These are phyloP conservation scores for Prolemur simus DNA, from an alignment of 2,113 vertebrate species.

Conservation along the genomic window DNA sequence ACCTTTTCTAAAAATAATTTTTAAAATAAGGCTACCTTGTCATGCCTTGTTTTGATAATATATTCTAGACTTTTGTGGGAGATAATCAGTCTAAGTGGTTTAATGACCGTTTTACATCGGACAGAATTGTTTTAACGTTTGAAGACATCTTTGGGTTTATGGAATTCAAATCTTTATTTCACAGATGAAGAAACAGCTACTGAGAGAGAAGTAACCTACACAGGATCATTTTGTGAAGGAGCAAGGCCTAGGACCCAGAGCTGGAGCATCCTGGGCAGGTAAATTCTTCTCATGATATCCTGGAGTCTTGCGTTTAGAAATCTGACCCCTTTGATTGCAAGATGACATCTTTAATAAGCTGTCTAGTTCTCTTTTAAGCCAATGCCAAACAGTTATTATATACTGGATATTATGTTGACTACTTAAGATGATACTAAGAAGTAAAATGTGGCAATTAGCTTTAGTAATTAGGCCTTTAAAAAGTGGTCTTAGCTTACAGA, in stretches of 20 bases:
- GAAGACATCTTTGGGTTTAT: neutral
- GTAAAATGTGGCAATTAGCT: neutral
- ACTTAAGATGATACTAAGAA: conserved; percentile 3
- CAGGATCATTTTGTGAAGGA: neutral
- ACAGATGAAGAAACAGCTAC: conserved; percentile 58
- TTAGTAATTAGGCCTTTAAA: neutral
- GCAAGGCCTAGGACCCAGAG: neutral
- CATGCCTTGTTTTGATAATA: neutral
- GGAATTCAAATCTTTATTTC: conserved; percentile 40
- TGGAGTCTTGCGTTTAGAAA: neutral
- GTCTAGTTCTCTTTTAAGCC: neutral
- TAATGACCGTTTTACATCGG: neutral
- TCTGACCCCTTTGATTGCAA: neutral
- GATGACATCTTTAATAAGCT: neutral
- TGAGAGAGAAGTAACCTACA: neutral
- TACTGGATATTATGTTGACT: neutral
- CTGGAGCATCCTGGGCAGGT: conserved; percentile 28
- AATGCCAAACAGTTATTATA: neutral
- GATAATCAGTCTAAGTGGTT: neutral
- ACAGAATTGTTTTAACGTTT: conserved; percentile 4
- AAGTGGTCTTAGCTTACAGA: neutral
- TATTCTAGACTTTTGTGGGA: neutral
- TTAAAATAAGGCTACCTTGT: neutral
- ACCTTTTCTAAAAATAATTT: neutral
- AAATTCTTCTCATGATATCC: neutral